Base-by-base conservation (phyloP, 2,888 invertebrate species). In the Empis livida region DNA sequence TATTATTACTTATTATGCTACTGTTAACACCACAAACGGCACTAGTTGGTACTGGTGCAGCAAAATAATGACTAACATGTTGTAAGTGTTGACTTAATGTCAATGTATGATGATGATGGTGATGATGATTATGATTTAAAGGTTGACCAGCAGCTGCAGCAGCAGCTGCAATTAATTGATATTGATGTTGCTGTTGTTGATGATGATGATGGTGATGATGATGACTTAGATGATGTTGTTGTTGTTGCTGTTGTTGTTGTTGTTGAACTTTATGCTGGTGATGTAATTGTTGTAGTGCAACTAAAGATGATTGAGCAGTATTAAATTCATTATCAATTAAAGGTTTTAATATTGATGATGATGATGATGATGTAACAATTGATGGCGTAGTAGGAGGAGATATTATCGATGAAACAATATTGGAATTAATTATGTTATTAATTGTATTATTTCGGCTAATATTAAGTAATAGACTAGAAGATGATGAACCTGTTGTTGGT, bases 81-180 rank as follows among this genome's bases (percentile, higher is more conserved):
- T 67, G 63, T 16, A 65, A 62, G 37, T 67, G 65, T 44, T 67
- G 66, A 44, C 56, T 60, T 42, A 65, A 61, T 46, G 52, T 47
- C 14, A 54, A 13, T 53, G 56, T n/a, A 49, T 40, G 37, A n/a
- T n/a, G n/a, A n/a, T n/a, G n/a, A n/a, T n/a, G n/a, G n/a, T n/a
- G n/a, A n/a, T 49, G 53, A 11, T 47, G 51, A 17, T 42, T 49
- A 27, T 51, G 47, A n/a, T 49, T 44, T 13, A 23, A 32, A 13
- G 48, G 17, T 11, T 1, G 51, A 45, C 8, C 45, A 23, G 48
- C n/a, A 41, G 50, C 10, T 44, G 45, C 37, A 43, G 55, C 27
- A 42, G 47, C 17, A 42, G 50, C 40, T 48, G 45, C 47, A 46
- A 42, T 47, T 48, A 44, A 46, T 43, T 41, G 47, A 35, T 50